Evolutionary conservation across 2,888 invertebrate species (phyloP).

Genomic region (Thera obeliscata): DNA sequence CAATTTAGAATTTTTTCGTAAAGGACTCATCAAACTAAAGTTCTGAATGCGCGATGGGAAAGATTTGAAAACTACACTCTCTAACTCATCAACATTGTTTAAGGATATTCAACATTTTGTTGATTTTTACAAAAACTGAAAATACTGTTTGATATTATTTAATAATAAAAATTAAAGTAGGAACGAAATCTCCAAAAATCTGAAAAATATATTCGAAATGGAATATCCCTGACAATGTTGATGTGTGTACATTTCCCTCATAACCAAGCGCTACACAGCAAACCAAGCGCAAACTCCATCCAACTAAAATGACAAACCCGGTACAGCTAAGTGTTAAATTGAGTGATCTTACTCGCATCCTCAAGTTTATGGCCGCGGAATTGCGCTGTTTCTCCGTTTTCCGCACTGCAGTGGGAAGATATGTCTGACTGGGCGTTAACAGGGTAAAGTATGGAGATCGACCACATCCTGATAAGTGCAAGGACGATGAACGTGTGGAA

Average conservation of each 20-base stretch:
- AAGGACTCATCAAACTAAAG: too few species aligned
- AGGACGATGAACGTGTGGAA: slow-evolving; percentile 53
- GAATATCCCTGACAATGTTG: too few species aligned
- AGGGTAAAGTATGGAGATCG: slow-evolving; percentile 64
- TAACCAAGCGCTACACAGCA: slow-evolving; percentile 16
- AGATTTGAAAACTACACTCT: too few species aligned
- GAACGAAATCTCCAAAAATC: too few species aligned
- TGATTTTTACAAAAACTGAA: too few species aligned
- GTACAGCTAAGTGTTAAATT: slow-evolving; percentile 44
- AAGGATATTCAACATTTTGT: too few species aligned
- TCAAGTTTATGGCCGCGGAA: slow-evolving; percentile 56
- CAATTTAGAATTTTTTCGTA: too few species aligned
- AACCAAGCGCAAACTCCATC: slow-evolving; percentile 21
- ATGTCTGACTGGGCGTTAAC: slow-evolving; percentile 66
- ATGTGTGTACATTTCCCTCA: not conserved
- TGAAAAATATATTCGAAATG: too few species aligned
- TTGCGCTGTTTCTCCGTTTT: slow-evolving; percentile 60
- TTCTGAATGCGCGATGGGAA: too few species aligned
- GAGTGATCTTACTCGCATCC: slow-evolving; percentile 50
- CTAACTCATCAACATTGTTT: too few species aligned
- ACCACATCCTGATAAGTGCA: slow-evolving; percentile 73
- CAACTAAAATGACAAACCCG: slow-evolving; percentile 28
- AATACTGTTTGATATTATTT: too few species aligned
- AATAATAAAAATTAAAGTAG: too few species aligned
- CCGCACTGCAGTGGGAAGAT: slow-evolving; percentile 65